Evolutionary conservation across 2,888 invertebrate species (phyloP).

Genomic region (Cosmia pyralina): DNA sequence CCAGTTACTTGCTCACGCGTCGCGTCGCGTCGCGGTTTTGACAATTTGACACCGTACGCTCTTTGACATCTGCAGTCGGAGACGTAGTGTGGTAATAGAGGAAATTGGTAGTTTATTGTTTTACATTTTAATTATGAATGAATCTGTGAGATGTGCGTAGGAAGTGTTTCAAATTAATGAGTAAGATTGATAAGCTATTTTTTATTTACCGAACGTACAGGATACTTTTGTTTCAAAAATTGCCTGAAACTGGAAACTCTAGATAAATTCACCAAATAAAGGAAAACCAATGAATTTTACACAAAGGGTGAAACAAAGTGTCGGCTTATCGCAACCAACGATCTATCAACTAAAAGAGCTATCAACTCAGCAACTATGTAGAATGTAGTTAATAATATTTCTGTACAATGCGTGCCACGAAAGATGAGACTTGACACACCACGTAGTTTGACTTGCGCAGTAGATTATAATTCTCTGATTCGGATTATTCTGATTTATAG

Average conservation of each 20-base stretch:
- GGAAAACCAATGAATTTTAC: background rate
- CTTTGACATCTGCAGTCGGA: slow-evolving; percentile 35
- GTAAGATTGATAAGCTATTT: background rate
- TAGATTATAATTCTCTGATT: too few species aligned
- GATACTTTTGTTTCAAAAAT: background rate
- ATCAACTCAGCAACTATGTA: background rate
- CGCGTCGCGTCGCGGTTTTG: slow-evolving; percentile 23
- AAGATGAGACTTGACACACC: too few species aligned
- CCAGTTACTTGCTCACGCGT: slow-evolving; percentile 41
- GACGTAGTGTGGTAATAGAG: background rate
- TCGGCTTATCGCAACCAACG: background rate
- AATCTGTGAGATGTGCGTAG: background rate
- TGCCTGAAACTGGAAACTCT: background rate
- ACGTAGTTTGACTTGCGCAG: too few species aligned
- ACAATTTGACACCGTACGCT: slow-evolving; percentile 37
- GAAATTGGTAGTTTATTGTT: slow-evolving; percentile 22
- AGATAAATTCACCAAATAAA: background rate
- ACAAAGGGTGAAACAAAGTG: background rate
- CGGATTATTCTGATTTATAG: too few species aligned
- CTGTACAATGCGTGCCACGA: background rate
- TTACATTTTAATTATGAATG: background rate
- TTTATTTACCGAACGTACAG: too few species aligned
- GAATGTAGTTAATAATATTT: background rate
- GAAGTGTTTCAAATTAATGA: background rate
- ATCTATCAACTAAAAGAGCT: background rate